These are phyloP conservation scores for Tragelaphus scriptus DNA, from an alignment of 2,113 vertebrate species.

Conservation along the genomic window DNA sequence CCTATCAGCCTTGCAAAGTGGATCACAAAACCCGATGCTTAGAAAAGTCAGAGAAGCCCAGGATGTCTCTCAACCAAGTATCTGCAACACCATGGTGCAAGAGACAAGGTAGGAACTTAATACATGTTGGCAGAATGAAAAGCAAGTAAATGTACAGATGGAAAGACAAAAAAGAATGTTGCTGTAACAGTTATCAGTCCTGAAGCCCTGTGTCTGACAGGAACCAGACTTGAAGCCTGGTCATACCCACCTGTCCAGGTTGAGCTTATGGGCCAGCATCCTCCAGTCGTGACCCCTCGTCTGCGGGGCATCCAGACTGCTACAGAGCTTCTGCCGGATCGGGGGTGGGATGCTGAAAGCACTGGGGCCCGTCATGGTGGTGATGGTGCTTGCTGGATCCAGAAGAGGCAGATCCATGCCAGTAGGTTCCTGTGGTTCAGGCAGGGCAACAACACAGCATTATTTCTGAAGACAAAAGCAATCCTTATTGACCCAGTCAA, in stretches of 20 bases:
- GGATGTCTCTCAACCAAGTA: not conserved
- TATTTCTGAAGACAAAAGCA: conserved; percentile 6
- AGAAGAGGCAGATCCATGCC: conserved; percentile 91
- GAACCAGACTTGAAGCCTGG: not conserved
- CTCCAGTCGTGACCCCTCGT: conserved; percentile 97
- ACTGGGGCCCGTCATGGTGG: conserved; percentile 90
- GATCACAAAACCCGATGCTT: not conserved
- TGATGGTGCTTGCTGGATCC: conserved; percentile 91
- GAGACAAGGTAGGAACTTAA: not conserved
- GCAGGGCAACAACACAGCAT: not conserved
- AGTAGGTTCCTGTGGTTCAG: conserved; percentile 85
- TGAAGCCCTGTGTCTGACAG: not conserved
- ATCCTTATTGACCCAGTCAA: not conserved
- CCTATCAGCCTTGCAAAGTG: not conserved
- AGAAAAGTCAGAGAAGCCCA: not conserved
- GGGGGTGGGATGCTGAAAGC: conserved; percentile 97
- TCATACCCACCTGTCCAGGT: conserved; percentile 90
- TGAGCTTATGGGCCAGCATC: conserved; percentile 97
- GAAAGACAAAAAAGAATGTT: not conserved
- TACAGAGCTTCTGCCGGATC: conserved; percentile 96
- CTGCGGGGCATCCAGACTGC: conserved; percentile 96
- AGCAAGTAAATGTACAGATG: not conserved
- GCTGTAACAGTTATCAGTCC: not conserved
- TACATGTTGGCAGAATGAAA: not conserved
- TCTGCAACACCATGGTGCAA: not conserved